A percentile compares a stretch with the other conserved stretches of the same genome.
Conservation (phyloP, 1,140 invertebrate species). For the Akabosia matsudoensis region DNA sequence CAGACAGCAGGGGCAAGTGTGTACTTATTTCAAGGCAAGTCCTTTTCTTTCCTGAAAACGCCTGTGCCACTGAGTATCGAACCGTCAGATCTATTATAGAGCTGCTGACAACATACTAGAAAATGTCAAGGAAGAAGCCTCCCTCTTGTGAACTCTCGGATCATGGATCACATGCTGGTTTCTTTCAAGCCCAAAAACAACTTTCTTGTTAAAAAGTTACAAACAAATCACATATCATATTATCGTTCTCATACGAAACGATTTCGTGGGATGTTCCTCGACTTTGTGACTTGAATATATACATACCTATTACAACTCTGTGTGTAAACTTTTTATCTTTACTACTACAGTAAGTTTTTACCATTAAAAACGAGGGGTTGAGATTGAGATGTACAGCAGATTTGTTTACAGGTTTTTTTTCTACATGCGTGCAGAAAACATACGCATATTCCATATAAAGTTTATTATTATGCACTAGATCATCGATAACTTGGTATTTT, state of each 20-base stretch:
- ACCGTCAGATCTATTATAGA: not conserved
- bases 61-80: not conserved
- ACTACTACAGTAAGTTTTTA: too few relatives aligned
- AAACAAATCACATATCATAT: not conserved
- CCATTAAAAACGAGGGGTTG: not conserved
- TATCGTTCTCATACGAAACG: not conserved
- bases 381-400: not conserved
- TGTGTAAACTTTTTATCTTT: too few relatives aligned
- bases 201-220: constrained; percentile 12
- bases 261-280: not conserved
- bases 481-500: not conserved
- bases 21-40: not conserved
- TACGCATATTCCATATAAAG: not conserved
- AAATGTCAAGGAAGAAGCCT: not conserved
- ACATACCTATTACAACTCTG: too few relatives aligned
- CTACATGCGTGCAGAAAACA: not conserved
- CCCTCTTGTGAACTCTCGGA: not conserved
- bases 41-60: not conserved
- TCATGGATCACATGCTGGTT: not conserved
- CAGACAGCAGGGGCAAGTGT: not conserved
- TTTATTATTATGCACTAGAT: not conserved
- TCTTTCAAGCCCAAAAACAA: not conserved
- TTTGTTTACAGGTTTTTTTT: not conserved
- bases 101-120: not conserved
- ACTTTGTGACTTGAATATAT: too few relatives aligned